These are phyloP conservation scores for Latheticus oryzae DNA, from an alignment of 2,888 invertebrate species.

Conservation along the genomic window DNA sequence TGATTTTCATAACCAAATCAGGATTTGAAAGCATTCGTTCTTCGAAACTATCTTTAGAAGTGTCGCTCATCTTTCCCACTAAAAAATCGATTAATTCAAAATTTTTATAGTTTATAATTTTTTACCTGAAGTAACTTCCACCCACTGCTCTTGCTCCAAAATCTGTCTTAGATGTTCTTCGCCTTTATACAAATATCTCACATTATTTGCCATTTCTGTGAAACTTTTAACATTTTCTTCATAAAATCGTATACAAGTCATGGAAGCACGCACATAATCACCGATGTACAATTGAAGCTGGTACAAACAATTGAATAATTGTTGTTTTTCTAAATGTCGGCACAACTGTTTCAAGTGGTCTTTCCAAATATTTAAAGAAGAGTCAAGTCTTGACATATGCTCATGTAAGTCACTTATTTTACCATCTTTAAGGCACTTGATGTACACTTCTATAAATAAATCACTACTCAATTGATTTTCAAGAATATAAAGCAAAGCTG, in stretches of 20 bases:
- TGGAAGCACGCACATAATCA: slow-evolving; percentile 81
- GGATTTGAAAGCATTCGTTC: slow-evolving; percentile 67
- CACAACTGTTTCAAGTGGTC: slow-evolving; percentile 78
- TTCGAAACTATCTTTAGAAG: slow-evolving; percentile 53
- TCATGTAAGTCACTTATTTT: slow-evolving; percentile 72
- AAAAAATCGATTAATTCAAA: slow-evolving; percentile 14
- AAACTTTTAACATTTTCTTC: slow-evolving; percentile 71
- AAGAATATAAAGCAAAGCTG: slow-evolving; percentile 77
- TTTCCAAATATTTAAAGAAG: slow-evolving; percentile 75
- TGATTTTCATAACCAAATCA: slow-evolving; percentile 77
- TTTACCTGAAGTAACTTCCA: slow-evolving; percentile 65
- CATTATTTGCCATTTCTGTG: slow-evolving; percentile 68
- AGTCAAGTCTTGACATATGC: slow-evolving; percentile 75
- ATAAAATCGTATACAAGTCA: slow-evolving; percentile 83
- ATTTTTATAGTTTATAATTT: neutral
- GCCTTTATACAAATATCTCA: slow-evolving; percentile 70
- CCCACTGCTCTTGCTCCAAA: slow-evolving; percentile 70
- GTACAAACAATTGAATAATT: slow-evolving; percentile 78
- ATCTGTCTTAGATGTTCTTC: slow-evolving; percentile 75
- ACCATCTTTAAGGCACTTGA: slow-evolving; percentile 76
- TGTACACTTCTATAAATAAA: slow-evolving; percentile 80
- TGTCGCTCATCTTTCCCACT: slow-evolving; percentile 48
- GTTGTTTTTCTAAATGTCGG: slow-evolving; percentile 76
- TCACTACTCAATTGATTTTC: slow-evolving; percentile 77
- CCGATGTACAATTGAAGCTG: slow-evolving; percentile 78